These are phyloP conservation scores for Halcyon leucocephala DNA, from an alignment of 2,797 vertebrate genomes.

Conservation along the genomic window DNA sequence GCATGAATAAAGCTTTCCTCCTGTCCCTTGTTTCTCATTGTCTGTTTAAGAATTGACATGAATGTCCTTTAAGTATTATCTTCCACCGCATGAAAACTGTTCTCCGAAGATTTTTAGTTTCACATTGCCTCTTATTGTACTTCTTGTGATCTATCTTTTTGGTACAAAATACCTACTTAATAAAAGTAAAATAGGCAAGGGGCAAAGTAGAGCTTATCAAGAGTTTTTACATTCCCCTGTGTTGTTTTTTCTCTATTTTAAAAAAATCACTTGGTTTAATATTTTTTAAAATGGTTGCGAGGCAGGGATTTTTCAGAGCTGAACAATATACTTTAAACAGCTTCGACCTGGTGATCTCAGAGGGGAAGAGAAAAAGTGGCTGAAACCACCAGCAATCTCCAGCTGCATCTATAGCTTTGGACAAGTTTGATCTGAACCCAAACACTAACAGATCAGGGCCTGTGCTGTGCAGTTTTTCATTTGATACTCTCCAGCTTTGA, in stretches of 20 bases:
- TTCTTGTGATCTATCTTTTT: neutral
- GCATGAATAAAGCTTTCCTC: neutral
- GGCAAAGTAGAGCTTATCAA: neutral
- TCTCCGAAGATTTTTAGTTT: neutral
- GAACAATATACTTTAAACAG: neutral
- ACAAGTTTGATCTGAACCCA: conserved; percentile 38
- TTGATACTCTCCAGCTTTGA: conserved; percentile 47
- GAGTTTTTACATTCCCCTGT: neutral
- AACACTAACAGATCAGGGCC: conserved; percentile 48
- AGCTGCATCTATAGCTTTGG: conserved; percentile 54
- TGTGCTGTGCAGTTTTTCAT: conserved; percentile 37
- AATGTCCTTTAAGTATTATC: neutral
- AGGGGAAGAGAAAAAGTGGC: conserved; percentile 15
- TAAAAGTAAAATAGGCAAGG: neutral
- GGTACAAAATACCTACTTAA: neutral
- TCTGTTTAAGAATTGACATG: neutral
- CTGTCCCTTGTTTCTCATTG: neutral
- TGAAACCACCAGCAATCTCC: conserved; percentile 52
- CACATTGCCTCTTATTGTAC: neutral
- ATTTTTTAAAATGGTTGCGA: neutral
- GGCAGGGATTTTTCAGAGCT: neutral
- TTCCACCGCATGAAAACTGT: neutral
- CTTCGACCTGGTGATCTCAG: neutral
- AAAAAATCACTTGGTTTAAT: neutral
- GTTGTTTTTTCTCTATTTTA: neutral